These are phyloP conservation scores for Drosophila takahashii DNA, from an alignment of 1,140 invertebrate genomes.

Conservation along the genomic window DNA sequence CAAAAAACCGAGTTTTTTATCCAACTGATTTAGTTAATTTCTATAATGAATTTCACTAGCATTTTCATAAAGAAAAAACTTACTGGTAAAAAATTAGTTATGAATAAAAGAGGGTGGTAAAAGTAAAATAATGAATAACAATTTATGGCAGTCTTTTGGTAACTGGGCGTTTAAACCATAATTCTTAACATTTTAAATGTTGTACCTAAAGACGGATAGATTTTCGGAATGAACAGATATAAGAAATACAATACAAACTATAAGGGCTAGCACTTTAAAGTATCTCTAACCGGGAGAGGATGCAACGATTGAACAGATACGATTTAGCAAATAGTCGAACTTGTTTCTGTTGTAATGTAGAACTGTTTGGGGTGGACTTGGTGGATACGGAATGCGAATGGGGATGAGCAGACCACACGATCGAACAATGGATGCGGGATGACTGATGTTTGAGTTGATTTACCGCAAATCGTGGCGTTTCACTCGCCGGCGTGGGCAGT, in stretches of 20 bases:
- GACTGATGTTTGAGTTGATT: constrained; percentile 76
- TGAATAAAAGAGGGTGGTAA: neutral
- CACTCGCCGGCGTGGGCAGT: constrained; percentile 84
- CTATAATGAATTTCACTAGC: neutral
- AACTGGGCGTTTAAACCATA: neutral
- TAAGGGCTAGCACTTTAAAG: constrained; percentile 1
- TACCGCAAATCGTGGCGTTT: constrained; percentile 85
- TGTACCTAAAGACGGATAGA: neutral
- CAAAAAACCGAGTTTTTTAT: too few relatives aligned
- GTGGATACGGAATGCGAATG: constrained; percentile 17
- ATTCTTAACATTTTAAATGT: neutral
- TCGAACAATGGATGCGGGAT: constrained; percentile 37
- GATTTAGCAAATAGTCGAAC: constrained; percentile 11
- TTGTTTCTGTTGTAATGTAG: constrained; percentile 32
- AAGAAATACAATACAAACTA: neutral
- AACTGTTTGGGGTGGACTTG: constrained; percentile 13
- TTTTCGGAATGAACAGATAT: neutral
- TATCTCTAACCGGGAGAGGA: constrained; percentile 4
- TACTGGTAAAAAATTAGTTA: neutral
- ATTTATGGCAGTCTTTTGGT: neutral
- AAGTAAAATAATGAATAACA: neutral
- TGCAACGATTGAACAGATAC: constrained; percentile 25
- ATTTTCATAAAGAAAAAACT: neutral
- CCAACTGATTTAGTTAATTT: too few relatives aligned
- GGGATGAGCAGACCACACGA: constrained; percentile 29